Base-by-base conservation (phyloP, 2,113 vertebrate species). In the Petrocephalus microphthalmus region DNA sequence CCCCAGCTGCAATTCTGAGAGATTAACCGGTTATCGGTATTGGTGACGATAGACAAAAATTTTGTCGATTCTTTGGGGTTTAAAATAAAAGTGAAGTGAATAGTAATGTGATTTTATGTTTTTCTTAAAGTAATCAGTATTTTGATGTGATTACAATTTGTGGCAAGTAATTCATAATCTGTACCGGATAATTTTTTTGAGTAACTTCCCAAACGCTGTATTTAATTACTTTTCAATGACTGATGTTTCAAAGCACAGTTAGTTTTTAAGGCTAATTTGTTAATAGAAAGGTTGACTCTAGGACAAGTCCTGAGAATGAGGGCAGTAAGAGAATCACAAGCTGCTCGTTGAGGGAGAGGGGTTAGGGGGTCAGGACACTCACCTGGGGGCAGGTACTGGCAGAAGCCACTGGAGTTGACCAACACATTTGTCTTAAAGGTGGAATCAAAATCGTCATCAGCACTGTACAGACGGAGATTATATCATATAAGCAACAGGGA, bases 381-480 rank as follows among this genome's bases (percentile, higher is more conserved):
- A 98, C 97, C 97, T 96, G 97, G 97, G 22, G 97, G 97, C 82
- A 98, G 93, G 90, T 98, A 99, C 29, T 97, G 97, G 85, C 97
- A 99, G 20, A 97, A 94, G 49, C 97, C 97, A 0, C 95, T 96
- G 67, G 97, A 97, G 92, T 99, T 99, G 89, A 98, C 96, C 89
- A 98, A 89, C 91, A 98, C 96, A 2, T 98, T 98, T 89, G 97
- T 98, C 92, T 99, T 97, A 94, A 98, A 99, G 0, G 97, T 97
- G 89, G 97, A 97, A 37, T 98, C 97, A 88, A 98, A 98, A 37
- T 97, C 94, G 90, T 99, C 97, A 86, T 99, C 97, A 20, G 97
- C 97, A 84, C 97, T 99, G 92, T 67, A 3, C 90, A 89, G 87
- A 90, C 78, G 92, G 15, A 85, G 17, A 52, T 29, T 85, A 53